A percentile compares a stretch with the other conserved stretches of the same genome.
Conservation (phyloP, 2,113 vertebrate genomes). For the Gnathonemus longibarbis region DNA sequence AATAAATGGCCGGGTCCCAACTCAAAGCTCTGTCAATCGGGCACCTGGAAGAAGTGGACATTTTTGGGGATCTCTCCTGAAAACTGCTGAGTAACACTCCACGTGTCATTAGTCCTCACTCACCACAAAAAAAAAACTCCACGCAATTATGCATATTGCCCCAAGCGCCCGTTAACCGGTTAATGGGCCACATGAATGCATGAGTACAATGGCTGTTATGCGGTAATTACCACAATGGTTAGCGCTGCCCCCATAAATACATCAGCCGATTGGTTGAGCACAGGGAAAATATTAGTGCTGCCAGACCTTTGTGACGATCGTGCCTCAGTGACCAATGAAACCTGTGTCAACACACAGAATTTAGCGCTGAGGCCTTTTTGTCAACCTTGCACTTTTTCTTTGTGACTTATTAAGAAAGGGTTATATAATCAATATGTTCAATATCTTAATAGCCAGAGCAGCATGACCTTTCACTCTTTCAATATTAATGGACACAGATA, state of each 20-base stretch:
- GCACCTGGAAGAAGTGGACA: neutral
- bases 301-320: neutral
- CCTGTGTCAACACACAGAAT: conserved; percentile 17
- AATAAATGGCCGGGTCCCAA: neutral
- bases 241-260: conserved; percentile 2
- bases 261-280: neutral
- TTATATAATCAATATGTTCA: conserved; percentile 34
- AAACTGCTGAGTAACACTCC: neutral
- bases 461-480: conserved; percentile 12
- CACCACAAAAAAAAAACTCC: neutral
- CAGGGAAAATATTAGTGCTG: conserved; percentile 14
- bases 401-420: conserved; percentile 27
- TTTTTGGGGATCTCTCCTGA: no score
- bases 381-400: conserved; percentile 22
- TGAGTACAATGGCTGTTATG: conserved; percentile 3
- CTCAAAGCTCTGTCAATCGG: neutral
- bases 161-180: neutral
- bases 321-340: conserved; percentile 12
- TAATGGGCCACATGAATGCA: neutral
- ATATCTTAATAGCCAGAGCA: conserved; percentile 28
- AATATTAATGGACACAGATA: neutral
- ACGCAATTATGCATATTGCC: conserved; percentile 7
- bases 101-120: neutral
- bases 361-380: neutral
- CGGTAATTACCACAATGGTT: conserved; percentile 1